Conservation (phyloP, 2,113 vertebrate species). For the Alethe diademata region DNA sequence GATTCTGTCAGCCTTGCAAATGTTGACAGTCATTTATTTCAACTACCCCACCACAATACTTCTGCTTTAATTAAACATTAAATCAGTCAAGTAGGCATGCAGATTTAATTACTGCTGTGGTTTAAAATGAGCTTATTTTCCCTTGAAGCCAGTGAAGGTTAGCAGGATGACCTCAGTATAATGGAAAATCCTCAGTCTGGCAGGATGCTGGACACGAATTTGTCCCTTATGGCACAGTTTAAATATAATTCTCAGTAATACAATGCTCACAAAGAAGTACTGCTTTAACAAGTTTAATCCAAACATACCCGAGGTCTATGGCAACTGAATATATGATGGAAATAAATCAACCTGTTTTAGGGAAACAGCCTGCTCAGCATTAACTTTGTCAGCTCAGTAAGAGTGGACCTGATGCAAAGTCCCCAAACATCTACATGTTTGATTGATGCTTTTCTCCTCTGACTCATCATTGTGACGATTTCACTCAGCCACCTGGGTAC, state of each 20-base stretch:
- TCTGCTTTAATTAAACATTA: constrained; percentile 42
- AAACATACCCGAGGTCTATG: neutral
- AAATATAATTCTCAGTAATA: neutral
- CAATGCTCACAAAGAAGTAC: neutral
- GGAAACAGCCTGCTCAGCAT: neutral
- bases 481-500: neutral
- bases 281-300: neutral
- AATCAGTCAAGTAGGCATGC: neutral
- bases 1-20: neutral
- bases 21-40: neutral
- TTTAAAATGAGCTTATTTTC: constrained; percentile 31
- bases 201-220: neutral
- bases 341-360: neutral
- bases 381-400: neutral
- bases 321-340: neutral
- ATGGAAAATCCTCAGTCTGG: constrained; percentile 6
- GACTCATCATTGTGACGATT: neutral
- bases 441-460: neutral
- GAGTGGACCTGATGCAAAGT: neutral
- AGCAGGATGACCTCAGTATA: neutral
- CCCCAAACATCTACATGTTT: neutral
- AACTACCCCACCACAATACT: neutral
- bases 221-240: neutral
- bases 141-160: constrained; percentile 32
- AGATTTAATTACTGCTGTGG: constrained; percentile 16